These are phyloP conservation scores for Metridium senile DNA, from an alignment of 92 coral and sea anemone species.

Conservation along the genomic window DNA sequence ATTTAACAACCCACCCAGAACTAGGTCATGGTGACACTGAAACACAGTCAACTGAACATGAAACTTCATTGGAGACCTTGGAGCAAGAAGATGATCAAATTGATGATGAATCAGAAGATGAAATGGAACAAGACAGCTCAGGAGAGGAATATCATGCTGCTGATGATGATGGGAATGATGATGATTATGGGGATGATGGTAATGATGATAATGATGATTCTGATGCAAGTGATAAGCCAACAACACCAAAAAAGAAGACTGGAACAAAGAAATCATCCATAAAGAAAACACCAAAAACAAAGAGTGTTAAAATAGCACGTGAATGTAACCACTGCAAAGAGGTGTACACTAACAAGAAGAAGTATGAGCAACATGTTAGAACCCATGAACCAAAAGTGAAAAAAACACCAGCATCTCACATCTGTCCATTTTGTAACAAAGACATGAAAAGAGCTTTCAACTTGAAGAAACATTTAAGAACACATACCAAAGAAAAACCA, in stretches of 20 bases:
- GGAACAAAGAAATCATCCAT: neutral
- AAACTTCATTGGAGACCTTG: neutral
- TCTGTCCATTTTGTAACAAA: neutral
- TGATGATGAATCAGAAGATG: neutral
- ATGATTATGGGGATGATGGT: too few species aligned
- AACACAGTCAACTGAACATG: neutral
- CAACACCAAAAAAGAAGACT: too few species aligned
- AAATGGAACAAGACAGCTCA: neutral
- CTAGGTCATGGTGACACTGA: neutral
- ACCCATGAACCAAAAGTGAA: neutral
- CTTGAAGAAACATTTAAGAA: neutral
- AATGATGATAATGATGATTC: too few species aligned
- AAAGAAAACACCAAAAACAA: neutral
- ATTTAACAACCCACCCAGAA: neutral
- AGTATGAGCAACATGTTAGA: neutral
- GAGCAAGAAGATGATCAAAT: neutral
- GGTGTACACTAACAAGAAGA: neutral
- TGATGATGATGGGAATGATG: neutral
- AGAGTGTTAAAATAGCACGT: neutral
- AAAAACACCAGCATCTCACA: neutral
- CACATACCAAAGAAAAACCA: conserved; percentile 1
- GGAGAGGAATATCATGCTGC: neutral
- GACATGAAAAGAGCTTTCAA: neutral
- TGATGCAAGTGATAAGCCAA: too few species aligned
- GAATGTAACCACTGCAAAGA: neutral